Evolutionary conservation across 1,140 invertebrate genomes (phyloP), one percentile per base, ranked within the genome.

Genomic region (Diachasma alloeum): DNA sequence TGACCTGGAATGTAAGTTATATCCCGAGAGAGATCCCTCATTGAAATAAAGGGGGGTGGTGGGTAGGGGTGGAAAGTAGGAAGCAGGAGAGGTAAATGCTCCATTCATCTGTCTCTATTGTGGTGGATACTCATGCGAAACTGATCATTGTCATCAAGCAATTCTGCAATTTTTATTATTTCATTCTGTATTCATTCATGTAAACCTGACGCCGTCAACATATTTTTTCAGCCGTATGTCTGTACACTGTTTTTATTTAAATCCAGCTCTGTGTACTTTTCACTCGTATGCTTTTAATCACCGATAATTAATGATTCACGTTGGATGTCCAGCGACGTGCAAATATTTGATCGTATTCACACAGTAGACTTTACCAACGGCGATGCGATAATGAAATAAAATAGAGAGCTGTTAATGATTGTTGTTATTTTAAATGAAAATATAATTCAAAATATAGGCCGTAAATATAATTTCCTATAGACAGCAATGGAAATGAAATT

Each of bases 271-370:
- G 67, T 53, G 15, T 53, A 71, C 39, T 56, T 72, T 26, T 46
- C 69, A 42, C 75, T 69, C 75, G 37, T 80, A 76, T 76, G 81
- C 80, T 83, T 85, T 84, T 83, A 83, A 85, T 84, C 80, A 81
- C 81, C 82, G 81, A 82, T 84, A 83, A 85, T 85, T 85, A 84
- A 83, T 84, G 82, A 84, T 82, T 82, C 83, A 74, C 80, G 66
- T 80, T 71, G 79, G 63, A 75, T 37, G 72, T 78, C 46, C 53
- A 79, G 74, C 78, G 77, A 53, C 71, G 71, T 72, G 81, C 80
- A 83, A 83, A 85, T 84, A 84, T 85, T 84, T 83, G 81, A 85
- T 78, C 72, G 67, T 44, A 75, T 78, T 70, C 46, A 63, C 26
- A 46, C 59, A 66, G 71, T 1, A 69, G 22, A 67, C 36, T 69